A percentile compares a stretch with the other conserved stretches of the same genome.
Evolutionary conservation across 2,797 vertebrate species (phyloP).

Genomic region (Acomys russatus): DNA sequence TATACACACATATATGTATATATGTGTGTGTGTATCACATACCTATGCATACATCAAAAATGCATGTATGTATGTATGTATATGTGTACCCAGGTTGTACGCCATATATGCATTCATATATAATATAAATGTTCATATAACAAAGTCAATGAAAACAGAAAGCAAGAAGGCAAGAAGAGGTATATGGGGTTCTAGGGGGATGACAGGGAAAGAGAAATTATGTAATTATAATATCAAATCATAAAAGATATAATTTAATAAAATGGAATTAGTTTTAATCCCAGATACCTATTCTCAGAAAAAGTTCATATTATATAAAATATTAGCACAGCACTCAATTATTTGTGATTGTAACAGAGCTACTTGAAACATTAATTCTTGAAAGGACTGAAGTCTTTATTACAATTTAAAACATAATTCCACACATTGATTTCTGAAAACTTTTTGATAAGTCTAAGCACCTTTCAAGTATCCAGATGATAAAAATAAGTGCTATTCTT

Average conservation of each 20-base stretch:
- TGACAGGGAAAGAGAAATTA: not conserved
- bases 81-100: not conserved
- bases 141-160: not conserved
- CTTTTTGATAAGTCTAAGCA: not conserved
- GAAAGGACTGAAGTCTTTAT: not conserved
- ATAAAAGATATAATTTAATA: not conserved
- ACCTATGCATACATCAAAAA: too few species aligned
- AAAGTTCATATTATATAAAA: not conserved
- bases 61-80: not conserved
- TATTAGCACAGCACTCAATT: too few species aligned
- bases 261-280: not conserved
- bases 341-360: not conserved
- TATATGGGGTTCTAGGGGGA: too few species aligned
- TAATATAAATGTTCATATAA: not conserved
- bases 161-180: not conserved
- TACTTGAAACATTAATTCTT: not conserved
- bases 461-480: not conserved
- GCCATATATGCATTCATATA: not conserved
- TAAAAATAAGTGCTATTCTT: not conserved
- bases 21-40: not conserved
- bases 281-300: not conserved
- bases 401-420: not conserved
- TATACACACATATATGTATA: too few species aligned
- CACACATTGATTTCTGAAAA: not conserved
- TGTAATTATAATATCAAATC: not conserved